Percentiles rank a stretch among this genome's conserved stretches.
Conservation (phyloP, 1,140 invertebrate genomes). For the Paraescarpia echinospica region DNA sequence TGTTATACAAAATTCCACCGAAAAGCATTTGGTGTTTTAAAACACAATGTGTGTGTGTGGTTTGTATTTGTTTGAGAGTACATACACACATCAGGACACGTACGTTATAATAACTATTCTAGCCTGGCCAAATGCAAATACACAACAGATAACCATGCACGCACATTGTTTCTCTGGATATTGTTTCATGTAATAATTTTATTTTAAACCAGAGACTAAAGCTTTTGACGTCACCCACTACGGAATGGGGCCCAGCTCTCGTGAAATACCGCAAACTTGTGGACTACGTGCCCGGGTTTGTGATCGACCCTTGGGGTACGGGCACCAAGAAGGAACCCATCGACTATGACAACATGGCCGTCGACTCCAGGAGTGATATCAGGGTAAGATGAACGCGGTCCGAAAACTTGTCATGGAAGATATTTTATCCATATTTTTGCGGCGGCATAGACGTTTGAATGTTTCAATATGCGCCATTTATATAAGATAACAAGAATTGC, state of each 20-base stretch:
- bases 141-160: no score
- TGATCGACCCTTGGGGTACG: constrained; percentile 36
- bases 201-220: constrained; percentile 37
- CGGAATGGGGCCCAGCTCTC: constrained; percentile 49
- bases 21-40: no score
- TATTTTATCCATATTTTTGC: not conserved
- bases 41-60: no score
- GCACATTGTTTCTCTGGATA: no score
- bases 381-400: not conserved
- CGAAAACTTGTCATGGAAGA: not conserved
- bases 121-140: no score
- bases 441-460: no score
- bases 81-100: no score
- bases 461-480: no score
- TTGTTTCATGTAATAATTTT: not conserved
- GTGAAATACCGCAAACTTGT: constrained; percentile 45
- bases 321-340: constrained; percentile 13
- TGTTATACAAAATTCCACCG: no score
- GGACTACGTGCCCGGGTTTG: constrained; percentile 44
- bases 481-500: no score
- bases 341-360: not conserved
- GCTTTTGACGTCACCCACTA: constrained; percentile 37
- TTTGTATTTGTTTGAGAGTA: no score
- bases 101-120: no score
- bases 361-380: not conserved